Conservation (phyloP, 2,797 vertebrate species). For the Melanotaenia parkinsoni region DNA sequence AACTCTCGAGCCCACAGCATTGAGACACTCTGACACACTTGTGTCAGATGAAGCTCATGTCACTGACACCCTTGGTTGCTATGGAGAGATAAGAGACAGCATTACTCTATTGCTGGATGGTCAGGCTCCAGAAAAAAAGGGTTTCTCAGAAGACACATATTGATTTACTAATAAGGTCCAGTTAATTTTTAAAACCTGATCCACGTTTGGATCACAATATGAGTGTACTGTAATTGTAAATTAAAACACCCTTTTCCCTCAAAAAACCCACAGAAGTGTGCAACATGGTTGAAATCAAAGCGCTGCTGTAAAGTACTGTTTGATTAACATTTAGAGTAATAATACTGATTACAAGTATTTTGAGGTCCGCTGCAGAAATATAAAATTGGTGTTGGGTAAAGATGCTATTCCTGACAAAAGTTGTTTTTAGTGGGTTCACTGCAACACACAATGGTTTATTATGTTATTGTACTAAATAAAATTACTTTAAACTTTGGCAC, state of each 20-base stretch:
- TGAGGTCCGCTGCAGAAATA: background rate
- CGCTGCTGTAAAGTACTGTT: too few species aligned
- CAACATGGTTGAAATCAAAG: background rate
- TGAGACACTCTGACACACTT: slow-evolving; percentile 61
- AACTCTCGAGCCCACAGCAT: slow-evolving; percentile 11
- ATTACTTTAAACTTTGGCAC: too few species aligned
- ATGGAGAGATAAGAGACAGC: slow-evolving; percentile 55
- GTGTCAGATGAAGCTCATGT: slow-evolving; percentile 55
- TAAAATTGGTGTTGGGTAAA: background rate
- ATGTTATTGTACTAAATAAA: background rate
- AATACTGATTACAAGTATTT: too few species aligned
- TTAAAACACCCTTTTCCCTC: slow-evolving; percentile 1
- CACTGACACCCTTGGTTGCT: slow-evolving; percentile 53
- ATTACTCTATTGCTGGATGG: slow-evolving; percentile 59
- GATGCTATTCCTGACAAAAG: background rate
- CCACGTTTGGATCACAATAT: slow-evolving; percentile 29
- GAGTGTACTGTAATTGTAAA: background rate
- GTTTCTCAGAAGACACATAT: slow-evolving; percentile 26
- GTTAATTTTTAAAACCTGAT: slow-evolving; percentile 17
- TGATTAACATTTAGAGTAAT: too few species aligned
- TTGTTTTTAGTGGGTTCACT: too few species aligned
- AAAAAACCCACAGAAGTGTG: background rate
- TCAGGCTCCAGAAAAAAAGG: slow-evolving; percentile 30
- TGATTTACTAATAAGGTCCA: slow-evolving; percentile 44
- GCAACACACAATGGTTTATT: background rate